Evolutionary conservation across 1,140 invertebrate genomes (phyloP).

Genomic region (Pachyrhynchus sulphureomaculatus): DNA sequence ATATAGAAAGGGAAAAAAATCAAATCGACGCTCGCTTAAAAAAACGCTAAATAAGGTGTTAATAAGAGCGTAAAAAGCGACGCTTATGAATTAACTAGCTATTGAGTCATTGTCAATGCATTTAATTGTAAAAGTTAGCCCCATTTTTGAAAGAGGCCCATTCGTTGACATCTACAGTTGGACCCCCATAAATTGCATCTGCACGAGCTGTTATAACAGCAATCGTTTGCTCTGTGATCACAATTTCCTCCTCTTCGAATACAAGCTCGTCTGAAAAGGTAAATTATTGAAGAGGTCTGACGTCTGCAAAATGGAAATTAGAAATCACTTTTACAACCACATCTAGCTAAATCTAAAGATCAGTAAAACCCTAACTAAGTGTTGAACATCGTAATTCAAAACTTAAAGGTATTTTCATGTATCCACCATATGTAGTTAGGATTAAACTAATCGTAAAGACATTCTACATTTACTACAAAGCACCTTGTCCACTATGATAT

Average conservation of each 20-base stretch:
- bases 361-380: too few species aligned
- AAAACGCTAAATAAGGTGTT: too few species aligned
- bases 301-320: slow-evolving; percentile 67
- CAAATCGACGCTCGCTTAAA: too few species aligned
- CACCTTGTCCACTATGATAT: too few species aligned
- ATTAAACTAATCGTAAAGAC: too few species aligned
- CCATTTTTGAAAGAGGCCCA: slow-evolving; percentile 90
- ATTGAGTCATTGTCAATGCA: slow-evolving; percentile 11
- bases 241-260: slow-evolving; percentile 78
- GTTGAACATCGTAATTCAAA: neutral
- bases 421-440: too few species aligned
- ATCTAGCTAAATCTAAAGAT: slow-evolving; percentile 10
- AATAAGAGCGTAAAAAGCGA: too few species aligned
- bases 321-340: slow-evolving; percentile 48
- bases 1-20: neutral
- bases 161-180: slow-evolving; percentile 85
- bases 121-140: slow-evolving; percentile 57
- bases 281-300: slow-evolving; percentile 71
- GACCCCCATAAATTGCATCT: slow-evolving; percentile 89
- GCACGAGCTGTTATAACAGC: slow-evolving; percentile 83
- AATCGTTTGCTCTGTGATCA: slow-evolving; percentile 81
- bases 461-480: too few species aligned
- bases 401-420: too few species aligned
- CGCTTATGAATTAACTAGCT: neutral
- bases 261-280: slow-evolving; percentile 84